Conservation (phyloP, 2,888 invertebrate genomes). For the Eupithecia dodoneata region DNA sequence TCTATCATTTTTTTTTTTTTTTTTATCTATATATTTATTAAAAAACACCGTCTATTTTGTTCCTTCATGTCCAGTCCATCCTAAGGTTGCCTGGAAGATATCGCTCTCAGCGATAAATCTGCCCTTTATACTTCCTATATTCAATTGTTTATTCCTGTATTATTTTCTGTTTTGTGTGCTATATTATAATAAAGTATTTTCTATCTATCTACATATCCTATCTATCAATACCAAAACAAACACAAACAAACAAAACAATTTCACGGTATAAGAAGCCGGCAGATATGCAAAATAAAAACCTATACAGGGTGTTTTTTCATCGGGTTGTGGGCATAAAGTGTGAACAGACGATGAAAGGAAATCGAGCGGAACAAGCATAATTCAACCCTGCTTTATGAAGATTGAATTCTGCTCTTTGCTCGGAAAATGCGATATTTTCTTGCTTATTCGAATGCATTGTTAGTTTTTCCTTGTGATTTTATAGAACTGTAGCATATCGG, state of each 20-base stretch:
- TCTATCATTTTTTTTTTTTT: too few species aligned
- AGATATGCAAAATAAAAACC: background rate
- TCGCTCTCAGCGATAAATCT: too few species aligned
- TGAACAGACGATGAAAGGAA: background rate
- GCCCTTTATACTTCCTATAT: too few species aligned
- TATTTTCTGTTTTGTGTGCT: too few species aligned
- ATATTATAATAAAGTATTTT: too few species aligned
- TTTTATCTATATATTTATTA: too few species aligned
- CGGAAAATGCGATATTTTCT: background rate
- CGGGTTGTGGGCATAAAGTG: conserved; percentile 9
- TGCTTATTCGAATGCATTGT: background rate
- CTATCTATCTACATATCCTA: background rate
- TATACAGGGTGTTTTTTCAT: background rate
- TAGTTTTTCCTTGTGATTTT: background rate
- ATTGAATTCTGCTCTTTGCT: conserved; percentile 9
- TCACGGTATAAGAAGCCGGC: background rate
- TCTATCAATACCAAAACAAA: background rate
- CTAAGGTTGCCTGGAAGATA: too few species aligned
- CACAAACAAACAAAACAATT: background rate
- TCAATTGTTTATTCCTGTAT: too few species aligned
- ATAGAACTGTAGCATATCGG: background rate
- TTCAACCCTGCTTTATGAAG: conserved; percentile 12
- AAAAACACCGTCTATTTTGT: too few species aligned
- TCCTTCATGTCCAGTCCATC: too few species aligned
- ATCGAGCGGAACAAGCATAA: conserved; percentile 1